These are phyloP conservation scores for Craseonycteris thonglongyai DNA, from an alignment of 2,113 vertebrate species.

Conservation along the genomic window DNA sequence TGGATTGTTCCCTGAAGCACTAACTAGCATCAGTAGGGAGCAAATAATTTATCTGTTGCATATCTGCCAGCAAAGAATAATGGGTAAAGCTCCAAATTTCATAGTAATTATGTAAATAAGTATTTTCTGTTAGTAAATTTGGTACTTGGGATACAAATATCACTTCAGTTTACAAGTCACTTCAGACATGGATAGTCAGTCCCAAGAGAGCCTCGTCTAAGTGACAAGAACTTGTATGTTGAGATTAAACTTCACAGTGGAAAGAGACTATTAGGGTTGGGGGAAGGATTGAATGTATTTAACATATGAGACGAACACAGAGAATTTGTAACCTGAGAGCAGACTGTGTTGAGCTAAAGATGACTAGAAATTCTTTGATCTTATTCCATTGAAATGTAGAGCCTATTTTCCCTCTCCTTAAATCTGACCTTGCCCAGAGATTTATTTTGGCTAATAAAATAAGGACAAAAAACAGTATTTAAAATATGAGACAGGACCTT, in stretches of 20 bases:
- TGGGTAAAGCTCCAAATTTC: neutral
- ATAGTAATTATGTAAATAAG: neutral
- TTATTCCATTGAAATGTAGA: neutral
- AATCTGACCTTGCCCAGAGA: neutral
- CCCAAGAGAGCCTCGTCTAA: neutral
- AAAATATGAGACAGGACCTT: neutral
- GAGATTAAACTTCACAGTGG: neutral
- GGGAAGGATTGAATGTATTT: neutral
- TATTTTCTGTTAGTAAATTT: neutral
- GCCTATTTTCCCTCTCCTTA: neutral
- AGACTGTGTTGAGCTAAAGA: neutral
- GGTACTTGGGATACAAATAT: neutral
- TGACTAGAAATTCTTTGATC: neutral
- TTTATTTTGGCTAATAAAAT: neutral
- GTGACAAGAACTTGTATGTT: neutral
- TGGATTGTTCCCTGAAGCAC: neutral
- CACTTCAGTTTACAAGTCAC: neutral
- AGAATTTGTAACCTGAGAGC: neutral
- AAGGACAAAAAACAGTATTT: neutral
- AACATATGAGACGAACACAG: neutral
- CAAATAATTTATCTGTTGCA: neutral
- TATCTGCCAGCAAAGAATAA: neutral
- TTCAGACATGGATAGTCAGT: neutral
- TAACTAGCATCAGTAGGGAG: neutral
- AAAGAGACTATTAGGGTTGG: neutral